These are phyloP conservation scores for Gymnorhina tibicen DNA, from an alignment of 2,113 vertebrate species.

Conservation along the genomic window DNA sequence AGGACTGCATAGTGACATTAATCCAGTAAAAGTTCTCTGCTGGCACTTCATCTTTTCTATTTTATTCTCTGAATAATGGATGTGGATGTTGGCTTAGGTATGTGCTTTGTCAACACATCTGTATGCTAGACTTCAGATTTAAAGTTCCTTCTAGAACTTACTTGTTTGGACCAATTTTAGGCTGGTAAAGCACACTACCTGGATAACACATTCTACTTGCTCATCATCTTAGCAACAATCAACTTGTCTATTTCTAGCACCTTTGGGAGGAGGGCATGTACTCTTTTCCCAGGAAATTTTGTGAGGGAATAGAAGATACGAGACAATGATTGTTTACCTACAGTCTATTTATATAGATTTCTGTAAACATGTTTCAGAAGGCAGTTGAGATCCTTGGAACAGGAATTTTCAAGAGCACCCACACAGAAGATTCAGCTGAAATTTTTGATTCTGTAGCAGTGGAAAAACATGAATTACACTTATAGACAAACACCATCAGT, in stretches of 20 bases:
- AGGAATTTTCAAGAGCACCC: not conserved
- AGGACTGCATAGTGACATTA: not conserved
- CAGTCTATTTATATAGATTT: not conserved
- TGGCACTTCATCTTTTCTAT: not conserved
- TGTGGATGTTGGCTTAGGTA: not conserved
- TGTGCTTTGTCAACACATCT: not conserved
- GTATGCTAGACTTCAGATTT: not conserved
- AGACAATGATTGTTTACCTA: not conserved
- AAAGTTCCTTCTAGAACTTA: not conserved
- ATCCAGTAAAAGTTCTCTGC: not conserved
- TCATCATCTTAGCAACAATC: not conserved
- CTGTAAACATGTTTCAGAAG: not conserved
- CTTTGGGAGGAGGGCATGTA: not conserved
- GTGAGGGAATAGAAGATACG: not conserved
- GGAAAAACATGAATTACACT: not conserved
- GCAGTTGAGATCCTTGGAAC: not conserved
- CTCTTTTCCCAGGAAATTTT: not conserved
- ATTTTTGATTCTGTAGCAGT: not conserved
- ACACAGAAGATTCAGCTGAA: not conserved
- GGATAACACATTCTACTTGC: not conserved
- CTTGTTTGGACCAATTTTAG: not conserved
- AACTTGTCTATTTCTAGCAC: not conserved
- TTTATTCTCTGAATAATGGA: not conserved
- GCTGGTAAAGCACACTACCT: not conserved
- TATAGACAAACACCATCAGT: not conserved